Base-by-base conservation (phyloP, 53 echinoderm and acorn worm species). In the Stichopus horrens region DNA sequence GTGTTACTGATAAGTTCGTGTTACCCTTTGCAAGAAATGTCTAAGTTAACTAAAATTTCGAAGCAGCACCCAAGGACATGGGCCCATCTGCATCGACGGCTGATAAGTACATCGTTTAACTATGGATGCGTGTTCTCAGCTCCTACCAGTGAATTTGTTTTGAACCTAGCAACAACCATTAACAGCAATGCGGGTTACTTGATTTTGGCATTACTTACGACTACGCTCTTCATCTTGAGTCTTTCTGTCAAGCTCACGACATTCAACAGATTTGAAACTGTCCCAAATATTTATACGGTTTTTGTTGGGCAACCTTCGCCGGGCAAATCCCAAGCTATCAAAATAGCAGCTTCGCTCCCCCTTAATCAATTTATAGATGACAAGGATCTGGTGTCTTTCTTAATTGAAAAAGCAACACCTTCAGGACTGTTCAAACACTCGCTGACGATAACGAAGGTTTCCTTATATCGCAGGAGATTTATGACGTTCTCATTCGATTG, bases 231-330 rank as follows among this genome's bases (percentile, higher is more conserved):
- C 54, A 9, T 81, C 4, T 58, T 89, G 10, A 89, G 74, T 21
- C 73, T 89, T 18, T 89, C 83, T 2, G 4, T 8, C 9, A 89
- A 89, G 57, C 57, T 89, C 0, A 73, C 82, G 18, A 82, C 89
- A 0, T 89, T 89, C 80, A 16, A 89, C 9, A 79, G 89, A 51
- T 79, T 89, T 9, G 51, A 89, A 7, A n/a, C 57, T 19, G 74
- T 89, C 8, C 82, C 81, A 7, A 89, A 89, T 22, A n/a, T 81
- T 5, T 89, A 89, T 74, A 73, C 58, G 10, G 23, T 90, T 22
- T 84, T 86, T 20, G 78, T 86, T 7, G 90, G 86, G 9, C 90
- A 86, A 52, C 86, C 90, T 14, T 86, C 86, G 5, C 76, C 90
- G 18, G 90, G 86, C 0, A 90, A 90, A 21, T 90, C 90, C 5